Base-by-base conservation (phyloP, 2,888 invertebrate genomes). In the Junonia oenone region DNA sequence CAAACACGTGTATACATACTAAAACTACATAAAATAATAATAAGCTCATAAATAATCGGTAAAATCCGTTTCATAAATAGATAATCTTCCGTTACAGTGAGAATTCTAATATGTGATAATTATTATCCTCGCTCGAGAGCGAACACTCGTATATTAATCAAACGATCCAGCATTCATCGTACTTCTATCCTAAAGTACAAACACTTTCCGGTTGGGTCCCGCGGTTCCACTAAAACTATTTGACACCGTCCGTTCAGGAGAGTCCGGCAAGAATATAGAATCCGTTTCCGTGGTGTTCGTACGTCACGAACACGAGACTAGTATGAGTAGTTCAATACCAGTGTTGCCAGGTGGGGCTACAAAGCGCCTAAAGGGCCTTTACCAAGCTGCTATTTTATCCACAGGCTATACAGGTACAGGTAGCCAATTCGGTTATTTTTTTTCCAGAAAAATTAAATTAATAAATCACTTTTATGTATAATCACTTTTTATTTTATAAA, bases 161-260 rank as follows among this genome's bases (percentile, higher is more conserved):
- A 60, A 62, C 67, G 62, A 57, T 58, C 61, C 14, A 6, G 37
- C 38, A 15, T n/a, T 17, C 38, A 4, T 61, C 59, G 66, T 66
- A 67, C 49, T 47, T 63, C 63, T 40, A n/a, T 19, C 8, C 19
- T 19, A 15, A 37, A 37, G 37, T 64, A 65, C 64, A 73, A 62
- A 67, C 71, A 76, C 80, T 74, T 69, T 78, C 77, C 79, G 69
- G 72, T 81, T 74, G 76, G 83, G 83, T 85, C 86, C 84, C 84
- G 76, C 68, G 58, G 59, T 33, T 45, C 33, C 49, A 45, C 13
- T 49, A 52, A 48, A 13, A 49, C 48, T 37, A 52, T 31, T 43
- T 40, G 35, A 45, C 54, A 49, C 45, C 11, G 45, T 45, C 48
- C 45, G 19, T 40, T 19, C 29, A 58, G 58, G 61, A 62, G 56